These are phyloP conservation scores for Acrobasis consociella DNA, from an alignment of 2,888 invertebrate genomes.

Conservation along the genomic window DNA sequence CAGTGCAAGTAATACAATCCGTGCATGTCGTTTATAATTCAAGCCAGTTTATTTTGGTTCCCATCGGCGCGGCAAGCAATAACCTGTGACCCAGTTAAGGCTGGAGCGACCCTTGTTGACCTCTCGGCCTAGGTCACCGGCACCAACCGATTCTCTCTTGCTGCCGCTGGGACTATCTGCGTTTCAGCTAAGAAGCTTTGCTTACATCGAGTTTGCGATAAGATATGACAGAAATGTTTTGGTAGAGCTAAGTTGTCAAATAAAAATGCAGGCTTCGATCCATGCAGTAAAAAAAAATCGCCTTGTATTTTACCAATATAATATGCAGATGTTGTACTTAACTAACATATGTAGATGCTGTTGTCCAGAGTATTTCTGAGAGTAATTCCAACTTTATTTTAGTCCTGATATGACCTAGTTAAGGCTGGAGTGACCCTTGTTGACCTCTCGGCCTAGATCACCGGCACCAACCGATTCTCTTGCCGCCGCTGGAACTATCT, in stretches of 20 bases:
- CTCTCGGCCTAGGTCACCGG: conserved; percentile 66
- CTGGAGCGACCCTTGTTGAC: conserved; percentile 68
- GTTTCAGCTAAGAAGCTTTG: conserved; percentile 12
- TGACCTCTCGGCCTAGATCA: conserved; percentile 74
- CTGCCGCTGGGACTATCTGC: conserved; percentile 39
- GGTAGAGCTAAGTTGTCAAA: too few species aligned
- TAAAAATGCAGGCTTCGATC: too few species aligned
- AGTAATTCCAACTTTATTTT: too few species aligned
- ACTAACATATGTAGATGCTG: too few species aligned
- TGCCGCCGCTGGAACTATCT: conserved; percentile 38
- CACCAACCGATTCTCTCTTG: conserved; percentile 39
- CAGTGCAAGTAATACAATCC: conserved; percentile 21
- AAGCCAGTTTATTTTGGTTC: conserved; percentile 66
- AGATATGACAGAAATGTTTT: too few species aligned
- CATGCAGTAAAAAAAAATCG: too few species aligned
- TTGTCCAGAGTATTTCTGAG: too few species aligned
- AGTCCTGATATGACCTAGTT: conserved; percentile 76
- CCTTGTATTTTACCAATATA: too few species aligned
- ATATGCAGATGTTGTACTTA: too few species aligned
- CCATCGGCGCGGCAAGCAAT: conserved; percentile 50
- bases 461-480: conserved; percentile 41
- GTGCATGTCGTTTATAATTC: conserved; percentile 37
- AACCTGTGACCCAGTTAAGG: conserved; percentile 65
- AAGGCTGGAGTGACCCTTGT: conserved; percentile 60
- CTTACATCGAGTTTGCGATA: neutral